A percentile compares a stretch with the other conserved stretches of the same genome.
Conservation (phyloP, 2,113 vertebrate species). For the Amphiprion ocellaris region DNA sequence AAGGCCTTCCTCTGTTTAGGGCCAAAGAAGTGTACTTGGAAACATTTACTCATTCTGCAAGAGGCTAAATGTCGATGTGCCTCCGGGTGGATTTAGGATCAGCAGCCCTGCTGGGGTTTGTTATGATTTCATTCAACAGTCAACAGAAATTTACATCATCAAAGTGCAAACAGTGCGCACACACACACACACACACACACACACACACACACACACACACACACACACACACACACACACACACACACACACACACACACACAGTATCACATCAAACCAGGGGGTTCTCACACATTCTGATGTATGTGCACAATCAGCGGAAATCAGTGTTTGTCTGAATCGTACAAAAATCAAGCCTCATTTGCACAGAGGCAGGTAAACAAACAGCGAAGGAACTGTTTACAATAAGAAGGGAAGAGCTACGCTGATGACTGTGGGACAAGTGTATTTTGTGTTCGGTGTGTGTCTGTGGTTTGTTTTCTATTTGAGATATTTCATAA, state of each 20-base stretch:
- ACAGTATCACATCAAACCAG: conserved; percentile 12
- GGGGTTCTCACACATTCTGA: conserved; percentile 62
- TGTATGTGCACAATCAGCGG: conserved; percentile 60
- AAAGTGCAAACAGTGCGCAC: conserved; percentile 13
- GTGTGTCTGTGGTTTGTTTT: conserved; percentile 5
- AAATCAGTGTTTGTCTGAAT: conserved; percentile 61
- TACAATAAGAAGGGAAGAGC: conserved; percentile 46
- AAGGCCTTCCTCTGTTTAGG: conserved; percentile 72
- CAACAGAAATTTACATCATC: conserved; percentile 41
- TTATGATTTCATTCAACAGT: conserved; percentile 55
- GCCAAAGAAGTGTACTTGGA: conserved; percentile 53
- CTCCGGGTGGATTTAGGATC: conserved; percentile 38
- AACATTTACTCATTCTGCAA: conserved; percentile 63
- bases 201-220: too few species aligned
- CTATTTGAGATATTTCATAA: conserved; percentile 19
- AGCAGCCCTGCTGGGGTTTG: conserved; percentile 49
- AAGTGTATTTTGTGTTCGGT: conserved; percentile 27
- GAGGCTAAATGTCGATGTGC: conserved; percentile 50
- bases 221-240: background rate
- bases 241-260: conserved; percentile 16
- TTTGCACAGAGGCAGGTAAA: conserved; percentile 53
- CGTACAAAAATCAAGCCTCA: conserved; percentile 37
- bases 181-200: background rate
- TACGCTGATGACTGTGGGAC: conserved; percentile 14
- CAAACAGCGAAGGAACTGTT: conserved; percentile 54